A percentile compares a stretch with the other conserved stretches of the same genome.
phyloP scores from a whole-genome alignment of 2,888 invertebrate genomes.

The Dorcus parallelipipedus region DNA sequence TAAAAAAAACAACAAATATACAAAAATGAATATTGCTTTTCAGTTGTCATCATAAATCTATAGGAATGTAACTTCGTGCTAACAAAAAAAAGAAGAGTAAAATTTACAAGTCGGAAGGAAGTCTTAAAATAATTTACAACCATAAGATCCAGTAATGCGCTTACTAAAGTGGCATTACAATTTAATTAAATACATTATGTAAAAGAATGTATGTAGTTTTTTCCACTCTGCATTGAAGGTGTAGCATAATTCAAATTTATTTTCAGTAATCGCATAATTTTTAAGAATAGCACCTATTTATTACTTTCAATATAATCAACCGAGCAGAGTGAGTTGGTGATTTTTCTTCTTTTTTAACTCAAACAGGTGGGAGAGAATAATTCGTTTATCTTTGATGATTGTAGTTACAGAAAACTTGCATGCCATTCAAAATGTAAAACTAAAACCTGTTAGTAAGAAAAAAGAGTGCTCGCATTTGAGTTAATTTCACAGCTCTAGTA shows the following conservation, averaged over 20 bases:
- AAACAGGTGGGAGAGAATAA: too few relatives aligned
- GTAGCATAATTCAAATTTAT: too few relatives aligned
- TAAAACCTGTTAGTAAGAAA: slow-evolving; percentile 6
- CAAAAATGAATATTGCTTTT: slow-evolving; percentile 9
- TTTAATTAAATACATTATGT: not conserved
- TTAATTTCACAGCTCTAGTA: slow-evolving; percentile 20
- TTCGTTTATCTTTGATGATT: too few relatives aligned
- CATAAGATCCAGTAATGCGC: not conserved
- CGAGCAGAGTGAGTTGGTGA: too few relatives aligned
- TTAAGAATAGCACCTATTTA: too few relatives aligned
- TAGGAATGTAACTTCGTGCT: slow-evolving; percentile 15
- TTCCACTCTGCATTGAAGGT: too few relatives aligned
- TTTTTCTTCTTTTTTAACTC: too few relatives aligned
- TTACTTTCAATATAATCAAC: too few relatives aligned
- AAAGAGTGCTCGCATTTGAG: slow-evolving; percentile 7
- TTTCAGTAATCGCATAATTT: too few relatives aligned
- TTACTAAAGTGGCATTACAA: not conserved
- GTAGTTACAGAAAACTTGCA: too few relatives aligned
- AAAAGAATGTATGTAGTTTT: too few relatives aligned
- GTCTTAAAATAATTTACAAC: not conserved
- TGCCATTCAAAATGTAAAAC: not conserved
- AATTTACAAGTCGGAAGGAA: slow-evolving; percentile 10
- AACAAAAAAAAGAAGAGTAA: slow-evolving; percentile 15
- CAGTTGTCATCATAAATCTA: slow-evolving; percentile 11
- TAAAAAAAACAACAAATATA: slow-evolving; percentile 19